These are phyloP conservation scores for Autographa gamma DNA, from an alignment of 2,888 invertebrate genomes.

Conservation along the genomic window DNA sequence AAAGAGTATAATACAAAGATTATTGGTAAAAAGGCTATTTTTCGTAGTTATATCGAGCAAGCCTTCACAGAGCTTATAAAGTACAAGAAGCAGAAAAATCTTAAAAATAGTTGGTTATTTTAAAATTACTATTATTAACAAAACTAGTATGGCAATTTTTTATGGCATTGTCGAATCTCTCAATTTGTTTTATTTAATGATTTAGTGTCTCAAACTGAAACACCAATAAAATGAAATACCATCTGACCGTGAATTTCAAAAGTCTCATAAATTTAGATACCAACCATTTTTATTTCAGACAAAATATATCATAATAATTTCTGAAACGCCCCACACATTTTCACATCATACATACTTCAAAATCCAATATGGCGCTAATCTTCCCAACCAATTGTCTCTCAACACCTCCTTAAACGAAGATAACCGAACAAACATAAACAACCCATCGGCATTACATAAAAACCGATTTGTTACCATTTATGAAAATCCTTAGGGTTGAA, in stretches of 20 bases:
- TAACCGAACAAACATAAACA: slow-evolving; percentile 48
- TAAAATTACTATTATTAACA: background rate
- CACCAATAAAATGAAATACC: background rate
- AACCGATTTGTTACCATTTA: slow-evolving; percentile 68
- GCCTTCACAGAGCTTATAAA: slow-evolving; percentile 20
- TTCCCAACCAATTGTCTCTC: background rate
- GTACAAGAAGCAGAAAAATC: slow-evolving; percentile 16
- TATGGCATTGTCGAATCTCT: too few species aligned
- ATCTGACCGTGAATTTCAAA: too few species aligned
- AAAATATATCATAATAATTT: background rate
- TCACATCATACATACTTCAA: background rate
- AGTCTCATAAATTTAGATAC: background rate
- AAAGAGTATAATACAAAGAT: slow-evolving; percentile 54
- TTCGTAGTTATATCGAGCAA: slow-evolving; percentile 16
- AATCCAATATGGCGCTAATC: background rate
- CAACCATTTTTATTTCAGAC: background rate
- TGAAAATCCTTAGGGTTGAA: slow-evolving; percentile 62
- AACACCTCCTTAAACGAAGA: slow-evolving; percentile 31
- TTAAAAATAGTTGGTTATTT: background rate
- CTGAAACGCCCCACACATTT: background rate
- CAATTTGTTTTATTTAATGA: too few species aligned
- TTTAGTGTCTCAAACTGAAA: background rate
- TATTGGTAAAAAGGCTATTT: slow-evolving; percentile 65
- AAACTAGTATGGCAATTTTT: too few species aligned
- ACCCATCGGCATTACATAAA: slow-evolving; percentile 47